Conservation (phyloP, 2,113 vertebrate genomes). For the Syngnathoides biaculeatus region DNA sequence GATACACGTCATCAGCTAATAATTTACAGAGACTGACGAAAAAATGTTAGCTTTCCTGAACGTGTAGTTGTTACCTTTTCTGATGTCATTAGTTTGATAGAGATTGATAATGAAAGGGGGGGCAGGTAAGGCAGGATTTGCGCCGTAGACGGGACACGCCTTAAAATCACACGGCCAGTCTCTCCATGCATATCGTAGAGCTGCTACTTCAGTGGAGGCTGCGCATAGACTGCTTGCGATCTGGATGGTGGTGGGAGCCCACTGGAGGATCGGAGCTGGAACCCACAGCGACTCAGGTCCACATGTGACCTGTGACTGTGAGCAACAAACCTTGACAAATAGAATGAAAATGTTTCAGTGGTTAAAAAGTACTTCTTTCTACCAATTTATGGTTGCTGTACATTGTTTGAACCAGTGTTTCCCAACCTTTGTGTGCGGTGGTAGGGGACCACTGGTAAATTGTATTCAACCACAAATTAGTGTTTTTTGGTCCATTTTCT, state of each 20-base stretch:
- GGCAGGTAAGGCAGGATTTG: slow-evolving; percentile 71
- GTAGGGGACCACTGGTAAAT: too few species aligned
- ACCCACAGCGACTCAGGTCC: slow-evolving; percentile 63
- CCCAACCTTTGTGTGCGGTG: too few species aligned
- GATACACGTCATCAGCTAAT: neutral
- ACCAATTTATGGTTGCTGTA: neutral
- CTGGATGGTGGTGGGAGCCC: slow-evolving; percentile 41
- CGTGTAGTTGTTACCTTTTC: neutral
- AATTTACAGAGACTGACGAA: neutral
- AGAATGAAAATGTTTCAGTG: neutral
- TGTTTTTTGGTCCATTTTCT: too few species aligned
- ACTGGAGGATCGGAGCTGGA: slow-evolving; percentile 44
- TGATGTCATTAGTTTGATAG: neutral
- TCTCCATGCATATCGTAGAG: slow-evolving; percentile 84
- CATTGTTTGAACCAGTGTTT: too few species aligned
- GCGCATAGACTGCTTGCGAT: slow-evolving; percentile 58
- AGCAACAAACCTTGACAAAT: slow-evolving; percentile 77
- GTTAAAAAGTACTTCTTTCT: neutral
- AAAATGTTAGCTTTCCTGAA: neutral
- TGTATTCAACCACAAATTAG: too few species aligned
- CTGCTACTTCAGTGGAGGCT: slow-evolving; percentile 18
- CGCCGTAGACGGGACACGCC: slow-evolving; percentile 80
- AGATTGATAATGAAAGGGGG: slow-evolving; percentile 71
- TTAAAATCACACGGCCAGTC: slow-evolving; percentile 87
- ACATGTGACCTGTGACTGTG: neutral